phyloP scores from a whole-genome alignment of 2,888 invertebrate species.

The Nemoura dubitans region DNA sequence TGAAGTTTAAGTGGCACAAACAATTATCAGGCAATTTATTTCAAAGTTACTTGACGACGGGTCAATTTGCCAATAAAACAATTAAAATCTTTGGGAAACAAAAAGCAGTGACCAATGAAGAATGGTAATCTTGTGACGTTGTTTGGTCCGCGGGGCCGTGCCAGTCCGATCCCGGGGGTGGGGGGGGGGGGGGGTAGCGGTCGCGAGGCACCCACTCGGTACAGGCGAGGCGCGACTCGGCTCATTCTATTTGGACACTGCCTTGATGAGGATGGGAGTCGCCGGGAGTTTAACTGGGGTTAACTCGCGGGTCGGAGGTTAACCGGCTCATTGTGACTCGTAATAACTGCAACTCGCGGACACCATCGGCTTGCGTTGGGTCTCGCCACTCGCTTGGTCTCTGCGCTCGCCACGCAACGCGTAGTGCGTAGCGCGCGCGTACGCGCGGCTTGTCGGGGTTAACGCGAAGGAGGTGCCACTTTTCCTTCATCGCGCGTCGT shows the following conservation, averaged over 20 bases:
- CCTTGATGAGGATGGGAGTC: slow-evolving; percentile 30
- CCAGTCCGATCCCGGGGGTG: not conserved
- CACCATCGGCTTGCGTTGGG: not conserved
- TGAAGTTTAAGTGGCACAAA: not conserved
- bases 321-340: slow-evolving; percentile 43
- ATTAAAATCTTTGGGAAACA: slow-evolving; percentile 24
- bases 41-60: not conserved
- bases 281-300: slow-evolving; percentile 51
- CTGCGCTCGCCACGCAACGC: not conserved
- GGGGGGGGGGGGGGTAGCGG: not conserved
- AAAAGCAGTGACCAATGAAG: slow-evolving; percentile 19
- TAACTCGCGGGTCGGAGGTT: slow-evolving; percentile 34
- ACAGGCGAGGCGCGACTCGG: not conserved
- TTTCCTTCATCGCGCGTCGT: no score
- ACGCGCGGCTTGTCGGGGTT: not conserved
- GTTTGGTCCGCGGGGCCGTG: not conserved
- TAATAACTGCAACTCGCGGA: slow-evolving; percentile 22
- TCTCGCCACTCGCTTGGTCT: not conserved
- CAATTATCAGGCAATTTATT: slow-evolving; percentile 12
- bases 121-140: slow-evolving; percentile 34
- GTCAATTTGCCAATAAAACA: slow-evolving; percentile 7
- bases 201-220: not conserved
- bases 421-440: not conserved
- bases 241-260: slow-evolving; percentile 25
- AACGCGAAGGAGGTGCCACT: slow-evolving; percentile 26